These are phyloP conservation scores for Volucella inflata DNA, from an alignment of 2,888 invertebrate species.

Conservation along the genomic window DNA sequence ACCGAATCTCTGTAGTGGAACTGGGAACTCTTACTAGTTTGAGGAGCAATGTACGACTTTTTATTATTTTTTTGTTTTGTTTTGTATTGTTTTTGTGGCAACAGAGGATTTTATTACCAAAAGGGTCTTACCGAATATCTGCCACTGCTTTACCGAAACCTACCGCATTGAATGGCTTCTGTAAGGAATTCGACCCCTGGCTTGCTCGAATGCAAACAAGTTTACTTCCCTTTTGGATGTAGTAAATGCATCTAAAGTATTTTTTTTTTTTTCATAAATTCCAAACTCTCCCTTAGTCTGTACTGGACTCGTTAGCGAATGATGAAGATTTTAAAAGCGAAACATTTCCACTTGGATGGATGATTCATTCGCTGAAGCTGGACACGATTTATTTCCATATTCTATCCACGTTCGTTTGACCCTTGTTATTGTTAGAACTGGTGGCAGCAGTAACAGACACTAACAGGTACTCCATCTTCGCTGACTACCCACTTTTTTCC, in stretches of 20 bases:
- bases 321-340: slow-evolving; percentile 29
- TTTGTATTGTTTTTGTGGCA: neutral
- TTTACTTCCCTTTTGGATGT: slow-evolving; percentile 34
- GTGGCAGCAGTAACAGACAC: slow-evolving; percentile 22
- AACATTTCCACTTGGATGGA: slow-evolving; percentile 57
- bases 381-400: slow-evolving; percentile 55
- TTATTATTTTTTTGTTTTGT: too few relatives aligned
- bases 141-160: neutral
- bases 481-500: neutral
- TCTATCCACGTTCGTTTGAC: slow-evolving; percentile 24
- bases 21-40: slow-evolving; percentile 27
- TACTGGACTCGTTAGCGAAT: slow-evolving; percentile 10
- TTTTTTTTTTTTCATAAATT: slow-evolving; percentile 47
- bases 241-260: slow-evolving; percentile 40
- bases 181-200: slow-evolving; percentile 24
- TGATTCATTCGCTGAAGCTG: slow-evolving; percentile 42
- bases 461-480: neutral
- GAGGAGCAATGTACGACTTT: neutral
- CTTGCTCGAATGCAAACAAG: neutral
- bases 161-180: neutral
- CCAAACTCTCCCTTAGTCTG: slow-evolving; percentile 5
- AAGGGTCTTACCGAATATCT: neutral
- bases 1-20: neutral
- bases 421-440: slow-evolving; percentile 53
- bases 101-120: slow-evolving; percentile 23